A percentile compares a stretch with the other conserved stretches of the same genome.
Evolutionary conservation across 1,140 invertebrate genomes (phyloP).

Genomic region (Epicauta chinensis): DNA sequence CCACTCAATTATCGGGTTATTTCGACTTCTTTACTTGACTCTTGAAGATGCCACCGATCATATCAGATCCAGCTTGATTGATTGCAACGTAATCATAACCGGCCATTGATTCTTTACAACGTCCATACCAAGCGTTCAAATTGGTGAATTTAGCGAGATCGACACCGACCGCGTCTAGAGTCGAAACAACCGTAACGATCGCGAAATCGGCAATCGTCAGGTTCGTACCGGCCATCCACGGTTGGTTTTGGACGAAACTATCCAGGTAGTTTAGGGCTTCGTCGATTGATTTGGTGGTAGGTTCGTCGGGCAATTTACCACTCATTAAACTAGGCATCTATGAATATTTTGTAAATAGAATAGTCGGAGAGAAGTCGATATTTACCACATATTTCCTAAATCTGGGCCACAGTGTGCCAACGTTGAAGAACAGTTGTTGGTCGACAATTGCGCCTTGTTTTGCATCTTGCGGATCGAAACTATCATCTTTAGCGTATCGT

Average conservation of each 20-base stretch:
- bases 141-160: conserved; percentile 25
- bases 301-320: no score
- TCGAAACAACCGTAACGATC: conserved; percentile 31
- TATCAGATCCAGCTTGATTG: conserved; percentile 36
- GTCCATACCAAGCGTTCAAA: conserved; percentile 27
- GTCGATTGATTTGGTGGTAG: conserved; percentile 34
- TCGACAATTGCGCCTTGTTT: conserved; percentile 45
- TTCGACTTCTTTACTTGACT: conserved; percentile 19
- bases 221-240: conserved; percentile 41
- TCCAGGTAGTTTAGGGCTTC: conserved; percentile 41
- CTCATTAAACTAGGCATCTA: no score
- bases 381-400: conserved; percentile 36
- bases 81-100: conserved; percentile 36
- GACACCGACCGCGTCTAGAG: conserved; percentile 20
- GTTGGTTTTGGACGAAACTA: conserved; percentile 34
- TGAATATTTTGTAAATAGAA: no score
- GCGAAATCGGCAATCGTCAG: conserved; percentile 50
- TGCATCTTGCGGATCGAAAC: conserved; percentile 46
- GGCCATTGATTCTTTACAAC: conserved; percentile 23
- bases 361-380: no score
- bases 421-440: conserved; percentile 45
- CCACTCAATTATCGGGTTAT: no score
- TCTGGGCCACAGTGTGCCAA: conserved; percentile 41
- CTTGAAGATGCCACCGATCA: conserved; percentile 41
- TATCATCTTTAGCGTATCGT: conserved; percentile 46